A percentile compares a stretch with the other conserved stretches of the same genome.
phyloP scores from a whole-genome alignment of 2,113 vertebrate genomes.

The Phainopepla nitens region DNA sequence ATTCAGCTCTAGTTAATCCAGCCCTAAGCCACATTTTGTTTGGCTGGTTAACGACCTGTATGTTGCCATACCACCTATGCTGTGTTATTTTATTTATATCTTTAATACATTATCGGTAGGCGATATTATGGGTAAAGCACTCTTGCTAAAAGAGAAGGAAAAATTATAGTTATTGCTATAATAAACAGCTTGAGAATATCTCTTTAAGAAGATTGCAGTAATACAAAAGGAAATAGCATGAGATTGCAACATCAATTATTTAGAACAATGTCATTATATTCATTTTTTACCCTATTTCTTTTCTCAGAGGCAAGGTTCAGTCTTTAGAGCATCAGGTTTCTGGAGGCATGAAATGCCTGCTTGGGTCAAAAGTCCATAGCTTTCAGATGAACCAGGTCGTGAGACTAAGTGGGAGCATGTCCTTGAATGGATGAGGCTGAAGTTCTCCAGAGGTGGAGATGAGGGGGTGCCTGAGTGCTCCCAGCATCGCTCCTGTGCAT shows the following conservation, averaged over 20 bases:
- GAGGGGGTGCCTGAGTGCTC: not conserved
- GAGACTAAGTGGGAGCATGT: not conserved
- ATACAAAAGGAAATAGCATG: slow-evolving; percentile 57
- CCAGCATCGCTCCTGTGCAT: fast-evolving
- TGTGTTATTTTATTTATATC: slow-evolving; percentile 53
- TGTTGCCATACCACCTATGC: not conserved
- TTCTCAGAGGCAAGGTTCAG: slow-evolving; percentile 6
- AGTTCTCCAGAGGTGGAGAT: not conserved
- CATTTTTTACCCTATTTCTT: slow-evolving; percentile 28
- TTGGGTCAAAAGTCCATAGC: not conserved
- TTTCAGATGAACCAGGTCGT: not conserved
- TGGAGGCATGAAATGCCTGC: not conserved
- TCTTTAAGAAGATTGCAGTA: slow-evolving; percentile 59
- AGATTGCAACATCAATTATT: slow-evolving; percentile 42
- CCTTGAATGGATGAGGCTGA: not conserved
- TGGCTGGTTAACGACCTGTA: not conserved
- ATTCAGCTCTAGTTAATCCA: not conserved
- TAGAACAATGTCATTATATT: not conserved
- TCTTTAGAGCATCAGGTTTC: not conserved
- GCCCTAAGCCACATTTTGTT: not conserved
- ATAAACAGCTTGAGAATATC: slow-evolving; percentile 70
- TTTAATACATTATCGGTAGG: slow-evolving; percentile 60
- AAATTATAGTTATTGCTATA: slow-evolving; percentile 68
- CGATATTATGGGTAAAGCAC: slow-evolving; percentile 32
- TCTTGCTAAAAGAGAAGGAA: slow-evolving; percentile 68